These are phyloP conservation scores for Podabrus alpinus DNA, from an alignment of 2,888 invertebrate genomes.

Conservation along the genomic window DNA sequence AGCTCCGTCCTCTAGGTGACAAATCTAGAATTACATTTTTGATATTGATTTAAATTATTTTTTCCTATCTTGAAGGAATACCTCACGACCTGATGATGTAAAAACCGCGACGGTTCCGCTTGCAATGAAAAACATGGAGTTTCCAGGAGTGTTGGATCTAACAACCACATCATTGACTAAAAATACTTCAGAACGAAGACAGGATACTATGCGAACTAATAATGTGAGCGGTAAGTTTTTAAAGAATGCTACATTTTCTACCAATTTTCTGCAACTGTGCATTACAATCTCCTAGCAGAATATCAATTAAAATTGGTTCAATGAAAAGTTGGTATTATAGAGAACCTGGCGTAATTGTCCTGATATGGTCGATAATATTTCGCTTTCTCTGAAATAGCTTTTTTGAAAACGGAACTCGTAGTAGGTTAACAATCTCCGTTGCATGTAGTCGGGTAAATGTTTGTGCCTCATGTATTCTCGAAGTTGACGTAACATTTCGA, in stretches of 20 bases:
- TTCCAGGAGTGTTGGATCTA: constrained; percentile 57
- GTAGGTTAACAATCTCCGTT: constrained; percentile 60
- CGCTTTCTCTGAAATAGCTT: constrained; percentile 62
- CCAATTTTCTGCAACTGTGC: constrained; percentile 60
- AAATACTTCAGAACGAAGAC: constrained; percentile 58
- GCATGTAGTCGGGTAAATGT: constrained; percentile 60
- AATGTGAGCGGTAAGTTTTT: constrained; percentile 57
- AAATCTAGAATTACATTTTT: constrained; percentile 49
- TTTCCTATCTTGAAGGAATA: constrained; percentile 15
- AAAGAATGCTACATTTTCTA: constrained; percentile 62
- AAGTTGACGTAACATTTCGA: constrained; percentile 60
- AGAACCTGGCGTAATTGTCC: constrained; percentile 54
- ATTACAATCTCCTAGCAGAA: constrained; percentile 57
- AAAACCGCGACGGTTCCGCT: constrained; percentile 62
- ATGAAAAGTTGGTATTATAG: constrained; percentile 11
- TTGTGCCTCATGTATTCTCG: constrained; percentile 64
- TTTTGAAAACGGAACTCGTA: constrained; percentile 64
- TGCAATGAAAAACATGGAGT: constrained; percentile 64
- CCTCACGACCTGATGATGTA: constrained; percentile 56
- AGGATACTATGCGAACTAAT: constrained; percentile 57
- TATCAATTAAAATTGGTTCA: too few species aligned
- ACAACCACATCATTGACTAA: constrained; percentile 61
- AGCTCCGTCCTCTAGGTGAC: constrained; percentile 63
- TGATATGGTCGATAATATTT: constrained; percentile 60
- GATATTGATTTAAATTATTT: neutral